Conservation (phyloP, 2,113 vertebrate genomes). For the Polyodon spathula region DNA sequence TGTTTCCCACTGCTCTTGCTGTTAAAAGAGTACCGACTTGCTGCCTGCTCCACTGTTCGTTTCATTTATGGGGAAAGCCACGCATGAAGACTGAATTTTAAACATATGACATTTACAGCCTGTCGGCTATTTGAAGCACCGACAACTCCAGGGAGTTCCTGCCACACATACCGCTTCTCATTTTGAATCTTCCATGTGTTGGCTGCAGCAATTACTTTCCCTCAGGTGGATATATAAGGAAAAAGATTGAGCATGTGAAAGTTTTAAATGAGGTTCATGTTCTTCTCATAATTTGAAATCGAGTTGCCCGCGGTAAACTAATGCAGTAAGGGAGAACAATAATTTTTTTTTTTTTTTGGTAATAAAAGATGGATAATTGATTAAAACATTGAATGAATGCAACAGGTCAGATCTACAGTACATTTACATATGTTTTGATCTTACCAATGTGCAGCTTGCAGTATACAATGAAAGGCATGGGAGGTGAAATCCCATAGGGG, state of each 20-base stretch:
- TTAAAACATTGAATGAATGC: too few relatives aligned
- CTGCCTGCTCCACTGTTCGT: slow-evolving; percentile 25
- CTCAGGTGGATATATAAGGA: slow-evolving; percentile 36
- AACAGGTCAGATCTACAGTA: too few relatives aligned
- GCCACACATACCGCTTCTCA: slow-evolving; percentile 54
- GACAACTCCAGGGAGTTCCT: slow-evolving; percentile 56
- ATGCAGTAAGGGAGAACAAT: neutral
- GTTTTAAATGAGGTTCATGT: slow-evolving; percentile 25
- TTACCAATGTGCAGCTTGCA: too few relatives aligned
- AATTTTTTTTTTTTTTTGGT: neutral
- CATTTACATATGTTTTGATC: too few relatives aligned
- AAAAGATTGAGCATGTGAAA: slow-evolving; percentile 24
- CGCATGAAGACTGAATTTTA: slow-evolving; percentile 36
- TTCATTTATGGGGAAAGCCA: slow-evolving; percentile 18
- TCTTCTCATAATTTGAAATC: slow-evolving; percentile 35
- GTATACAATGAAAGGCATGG: too few relatives aligned
- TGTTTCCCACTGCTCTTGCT: slow-evolving; percentile 26
- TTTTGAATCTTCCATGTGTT: slow-evolving; percentile 45
- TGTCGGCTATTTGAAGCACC: slow-evolving; percentile 57
- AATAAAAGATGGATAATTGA: too few relatives aligned
- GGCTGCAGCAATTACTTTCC: slow-evolving; percentile 28
- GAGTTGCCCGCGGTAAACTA: slow-evolving; percentile 23
- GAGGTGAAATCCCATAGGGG: too few relatives aligned
- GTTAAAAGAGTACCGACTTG: slow-evolving; percentile 7
- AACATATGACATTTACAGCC: slow-evolving; percentile 64